A percentile compares a stretch with the other conserved stretches of the same genome.
Evolutionary conservation across 2,113 vertebrate species (phyloP).

Genomic region (Brienomyrus brachyistius): DNA sequence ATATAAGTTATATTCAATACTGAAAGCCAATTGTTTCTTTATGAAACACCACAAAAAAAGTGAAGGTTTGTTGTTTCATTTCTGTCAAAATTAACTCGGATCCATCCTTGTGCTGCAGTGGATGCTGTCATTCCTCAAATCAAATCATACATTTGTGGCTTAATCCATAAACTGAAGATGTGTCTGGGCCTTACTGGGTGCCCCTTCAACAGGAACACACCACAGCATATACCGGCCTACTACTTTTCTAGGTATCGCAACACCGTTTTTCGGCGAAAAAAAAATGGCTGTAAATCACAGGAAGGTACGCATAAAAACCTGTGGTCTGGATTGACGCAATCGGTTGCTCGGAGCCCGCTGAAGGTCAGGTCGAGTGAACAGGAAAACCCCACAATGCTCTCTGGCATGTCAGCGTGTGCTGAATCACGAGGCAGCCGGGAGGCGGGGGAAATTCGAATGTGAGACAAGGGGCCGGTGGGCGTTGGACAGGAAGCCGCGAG

Average conservation of each 20-base stretch:
- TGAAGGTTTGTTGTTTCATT: background rate
- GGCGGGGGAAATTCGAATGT: slow-evolving; percentile 9
- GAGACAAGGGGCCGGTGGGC: background rate
- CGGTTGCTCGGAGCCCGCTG: too few relatives aligned
- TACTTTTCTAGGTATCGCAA: slow-evolving; percentile 4
- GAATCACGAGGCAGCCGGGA: background rate
- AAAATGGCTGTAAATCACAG: slow-evolving; percentile 3
- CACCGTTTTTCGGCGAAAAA: background rate
- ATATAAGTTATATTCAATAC: background rate
- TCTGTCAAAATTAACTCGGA: background rate
- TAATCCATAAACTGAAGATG: background rate
- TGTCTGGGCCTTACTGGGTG: background rate
- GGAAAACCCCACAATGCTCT: slow-evolving; percentile 2
- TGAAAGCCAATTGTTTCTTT: background rate
- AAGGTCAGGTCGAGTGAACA: slow-evolving; percentile 9
- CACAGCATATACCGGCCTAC: background rate
- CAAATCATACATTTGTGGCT: background rate
- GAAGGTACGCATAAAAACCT: background rate
- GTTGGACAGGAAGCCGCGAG: slow-evolving; percentile 12
- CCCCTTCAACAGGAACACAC: background rate
- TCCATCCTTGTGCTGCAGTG: background rate
- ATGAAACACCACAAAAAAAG: background rate
- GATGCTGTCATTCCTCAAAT: background rate
- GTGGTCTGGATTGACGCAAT: slow-evolving; percentile 15
- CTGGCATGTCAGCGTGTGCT: background rate